phyloP scores from a whole-genome alignment of 53 echinoderm and acorn worm genomes.

The Glandiceps talaboti region DNA sequence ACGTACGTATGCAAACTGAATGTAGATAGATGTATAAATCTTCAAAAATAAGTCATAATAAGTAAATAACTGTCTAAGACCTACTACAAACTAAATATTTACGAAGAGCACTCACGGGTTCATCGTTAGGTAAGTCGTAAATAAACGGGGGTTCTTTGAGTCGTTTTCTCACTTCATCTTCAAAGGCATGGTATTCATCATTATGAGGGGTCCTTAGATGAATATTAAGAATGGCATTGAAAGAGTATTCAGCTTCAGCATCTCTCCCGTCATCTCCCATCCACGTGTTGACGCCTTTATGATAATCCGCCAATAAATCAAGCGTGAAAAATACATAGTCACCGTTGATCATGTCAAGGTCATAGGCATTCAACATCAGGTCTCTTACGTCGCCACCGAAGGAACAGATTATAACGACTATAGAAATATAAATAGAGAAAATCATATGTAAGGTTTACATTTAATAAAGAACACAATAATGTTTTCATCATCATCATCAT shows the following conservation, averaged over 20 bases:
- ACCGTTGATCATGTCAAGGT: slow-evolving; percentile 36
- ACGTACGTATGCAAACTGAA: too few species aligned
- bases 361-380: slow-evolving; percentile 47
- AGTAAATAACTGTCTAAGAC: too few species aligned
- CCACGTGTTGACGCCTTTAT: slow-evolving; percentile 36
- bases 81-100: too few species aligned
- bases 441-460: too few species aligned
- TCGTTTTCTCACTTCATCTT: slow-evolving; percentile 25
- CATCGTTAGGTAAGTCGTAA: slow-evolving; percentile 1
- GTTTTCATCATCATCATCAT: too few species aligned
- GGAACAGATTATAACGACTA: slow-evolving; percentile 44
- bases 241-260: slow-evolving; percentile 30
- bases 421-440: neutral
- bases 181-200: slow-evolving; percentile 26
- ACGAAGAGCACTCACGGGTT: neutral
- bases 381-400: slow-evolving; percentile 50
- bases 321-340: slow-evolving; percentile 51
- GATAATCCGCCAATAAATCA: slow-evolving; percentile 27
- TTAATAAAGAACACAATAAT: too few species aligned
- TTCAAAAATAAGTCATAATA: too few species aligned
- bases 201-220: slow-evolving; percentile 41
- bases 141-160: slow-evolving; percentile 31
- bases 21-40: too few species aligned
- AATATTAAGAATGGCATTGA: slow-evolving; percentile 40
- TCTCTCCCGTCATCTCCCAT: slow-evolving; percentile 70